Evolutionary conservation across 2,797 vertebrate genomes (phyloP).

Genomic region (Gymnoscopelus microlampas): DNA sequence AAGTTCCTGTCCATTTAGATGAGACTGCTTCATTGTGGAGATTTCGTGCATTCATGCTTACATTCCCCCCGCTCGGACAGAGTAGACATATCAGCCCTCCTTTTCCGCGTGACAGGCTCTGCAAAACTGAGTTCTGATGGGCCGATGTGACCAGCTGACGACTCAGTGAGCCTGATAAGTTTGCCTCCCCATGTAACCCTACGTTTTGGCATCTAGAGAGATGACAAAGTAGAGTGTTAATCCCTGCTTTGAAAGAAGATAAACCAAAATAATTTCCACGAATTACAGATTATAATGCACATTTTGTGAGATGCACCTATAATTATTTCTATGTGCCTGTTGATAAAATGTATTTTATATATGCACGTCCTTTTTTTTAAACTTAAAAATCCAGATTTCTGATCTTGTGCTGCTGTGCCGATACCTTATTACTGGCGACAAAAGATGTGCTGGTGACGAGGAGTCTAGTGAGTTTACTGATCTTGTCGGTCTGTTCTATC

Average conservation of each 20-base stretch:
- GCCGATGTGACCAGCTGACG: slow-evolving; percentile 26
- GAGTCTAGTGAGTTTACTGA: slow-evolving; percentile 89
- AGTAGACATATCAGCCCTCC: slow-evolving; percentile 63
- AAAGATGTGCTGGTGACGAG: slow-evolving; percentile 88
- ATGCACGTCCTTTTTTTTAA: too few relatives aligned
- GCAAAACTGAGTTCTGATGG: slow-evolving; percentile 67
- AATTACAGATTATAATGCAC: too few relatives aligned
- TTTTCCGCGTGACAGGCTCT: slow-evolving; percentile 59
- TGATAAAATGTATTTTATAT: too few relatives aligned
- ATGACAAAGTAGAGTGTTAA: slow-evolving; percentile 1
- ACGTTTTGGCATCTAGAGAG: slow-evolving; percentile 86
- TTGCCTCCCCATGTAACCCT: slow-evolving; percentile 95
- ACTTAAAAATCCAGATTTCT: too few relatives aligned
- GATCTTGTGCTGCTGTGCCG: not conserved
- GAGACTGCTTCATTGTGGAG: not conserved
- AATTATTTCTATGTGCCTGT: too few relatives aligned
- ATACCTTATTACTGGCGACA: slow-evolving; percentile 64
- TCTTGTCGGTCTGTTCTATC: slow-evolving; percentile 89
- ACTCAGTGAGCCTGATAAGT: slow-evolving; percentile 55
- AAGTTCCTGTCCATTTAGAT: not conserved
- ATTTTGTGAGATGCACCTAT: too few relatives aligned
- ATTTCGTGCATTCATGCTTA: slow-evolving; percentile 7
- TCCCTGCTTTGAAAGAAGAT: too few relatives aligned
- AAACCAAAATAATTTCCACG: too few relatives aligned
- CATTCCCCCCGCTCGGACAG: slow-evolving; percentile 65